phyloP scores from a whole-genome alignment of 2,888 invertebrate genomes.

The Sarcophaga caerulescens region DNA sequence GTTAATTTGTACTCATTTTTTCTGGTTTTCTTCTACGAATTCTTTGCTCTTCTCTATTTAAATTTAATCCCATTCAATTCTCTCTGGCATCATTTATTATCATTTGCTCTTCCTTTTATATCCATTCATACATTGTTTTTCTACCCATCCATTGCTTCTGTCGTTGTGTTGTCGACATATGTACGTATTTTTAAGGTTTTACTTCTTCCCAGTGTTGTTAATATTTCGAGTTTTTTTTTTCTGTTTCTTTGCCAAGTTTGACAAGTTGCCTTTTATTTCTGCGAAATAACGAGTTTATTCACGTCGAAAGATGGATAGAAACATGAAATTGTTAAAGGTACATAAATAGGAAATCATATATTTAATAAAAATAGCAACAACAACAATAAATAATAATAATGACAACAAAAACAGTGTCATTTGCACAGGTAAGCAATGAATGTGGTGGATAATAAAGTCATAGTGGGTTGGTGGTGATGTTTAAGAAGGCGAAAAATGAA shows the following conservation, averaged over 20 bases:
- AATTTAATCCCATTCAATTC: slow-evolving; percentile 22
- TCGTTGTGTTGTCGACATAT: not conserved
- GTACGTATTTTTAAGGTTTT: not conserved
- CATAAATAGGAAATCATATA: slow-evolving; percentile 23
- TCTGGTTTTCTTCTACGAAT: not conserved
- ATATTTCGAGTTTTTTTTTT: slow-evolving; percentile 33
- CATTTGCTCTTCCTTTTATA: slow-evolving; percentile 14
- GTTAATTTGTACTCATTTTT: not conserved
- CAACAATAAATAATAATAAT: too few relatives aligned
- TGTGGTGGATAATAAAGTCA: not conserved
- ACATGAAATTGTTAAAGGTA: slow-evolving; percentile 8
- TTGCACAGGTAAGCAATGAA: not conserved
- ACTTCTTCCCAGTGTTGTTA: slow-evolving; percentile 9
- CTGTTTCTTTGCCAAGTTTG: slow-evolving; percentile 28
- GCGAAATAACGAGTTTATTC: slow-evolving; percentile 7
- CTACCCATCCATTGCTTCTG: not conserved
- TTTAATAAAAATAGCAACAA: not conserved
- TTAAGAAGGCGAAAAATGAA: not conserved
- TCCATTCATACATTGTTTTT: not conserved
- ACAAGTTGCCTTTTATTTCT: slow-evolving; percentile 25
- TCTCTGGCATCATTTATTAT: slow-evolving; percentile 39
- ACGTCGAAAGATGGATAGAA: too few relatives aligned
- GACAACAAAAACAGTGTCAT: not conserved
- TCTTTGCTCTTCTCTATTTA: not conserved
- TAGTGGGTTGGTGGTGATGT: slow-evolving; percentile 12